Evolutionary conservation across 1,140 invertebrate species (phyloP), one percentile per base, ranked within the genome.

Genomic region (Cotesia typhae): DNA sequence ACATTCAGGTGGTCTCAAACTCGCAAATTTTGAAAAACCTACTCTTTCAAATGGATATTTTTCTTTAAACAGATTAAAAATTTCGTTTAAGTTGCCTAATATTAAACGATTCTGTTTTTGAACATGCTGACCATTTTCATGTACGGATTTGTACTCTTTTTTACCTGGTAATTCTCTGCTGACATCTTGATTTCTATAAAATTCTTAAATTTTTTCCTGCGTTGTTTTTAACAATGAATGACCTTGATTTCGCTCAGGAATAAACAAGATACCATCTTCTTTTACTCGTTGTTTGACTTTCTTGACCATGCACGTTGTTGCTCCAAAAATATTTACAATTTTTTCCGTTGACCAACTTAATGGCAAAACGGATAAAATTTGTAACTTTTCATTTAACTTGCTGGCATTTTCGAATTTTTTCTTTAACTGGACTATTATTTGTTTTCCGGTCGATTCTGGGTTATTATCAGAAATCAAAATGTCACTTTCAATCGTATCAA

Each of bases 21-120:
- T 28, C 3, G 67, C 67, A 69, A 74, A 74, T 74, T 73, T 70
- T 37, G 70, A 72, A 59, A 77, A 77, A 38, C 67, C 52, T 2
- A 75, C 68, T 71, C 71, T 71, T 37, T 70, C 63, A 57, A 52
- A 41, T 60, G 52, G 67, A 66, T 67, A 52, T 65, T 64, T 52
- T 37, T 51, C 9, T 28, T 71, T 47, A 35, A 71, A 71, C 20
- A 35, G 20, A 9, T 71, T 1, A 65, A 51, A 71, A 71, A 71
- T 66, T 73, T 70, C 59, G 37, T 57, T 71, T 17, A 76, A 71
- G 60, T 71, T 74, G 14, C 71, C 61, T 52, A 63, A 47, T 37
- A 76, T 17, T 52, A 73, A 52, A 61, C 69, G 68, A 71, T 76
- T 76, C 57, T 76, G 71, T 65, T 69, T 65, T 36, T 72, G 70